phyloP scores from a whole-genome alignment of 1,140 invertebrate genomes.

The Drosophila ambigua region DNA sequence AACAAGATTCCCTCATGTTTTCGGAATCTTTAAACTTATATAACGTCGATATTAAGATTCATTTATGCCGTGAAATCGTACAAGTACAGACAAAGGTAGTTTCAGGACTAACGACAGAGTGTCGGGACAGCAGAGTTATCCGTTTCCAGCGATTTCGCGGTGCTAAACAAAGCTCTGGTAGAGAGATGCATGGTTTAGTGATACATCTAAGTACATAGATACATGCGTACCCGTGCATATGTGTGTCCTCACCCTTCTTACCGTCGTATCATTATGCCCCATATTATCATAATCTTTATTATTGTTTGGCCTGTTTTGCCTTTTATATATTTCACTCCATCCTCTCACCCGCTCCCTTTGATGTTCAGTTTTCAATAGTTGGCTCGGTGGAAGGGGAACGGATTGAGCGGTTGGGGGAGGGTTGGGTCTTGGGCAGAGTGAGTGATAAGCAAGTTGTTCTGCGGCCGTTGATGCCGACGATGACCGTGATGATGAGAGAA shows the following conservation, averaged over 20 bases:
- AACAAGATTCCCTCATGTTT: no score
- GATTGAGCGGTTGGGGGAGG: not conserved
- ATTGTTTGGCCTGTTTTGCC: conserved; percentile 22
- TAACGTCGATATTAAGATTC: no score
- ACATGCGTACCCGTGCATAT: not conserved
- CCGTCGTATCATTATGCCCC: conserved; percentile 25
- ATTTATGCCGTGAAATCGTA: no score
- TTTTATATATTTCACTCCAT: conserved; percentile 15
- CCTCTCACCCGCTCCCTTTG: conserved; percentile 31
- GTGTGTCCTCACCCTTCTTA: conserved; percentile 6
- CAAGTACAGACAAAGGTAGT: no score
- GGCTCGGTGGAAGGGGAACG: conserved; percentile 7
- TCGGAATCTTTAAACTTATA: no score
- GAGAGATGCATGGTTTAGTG: no score
- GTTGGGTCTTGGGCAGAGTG: conserved; percentile 7
- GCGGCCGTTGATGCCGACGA: conserved; percentile 30
- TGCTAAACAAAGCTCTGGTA: no score
- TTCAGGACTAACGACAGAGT: no score
- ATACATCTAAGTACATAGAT: no score
- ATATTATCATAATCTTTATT: conserved; percentile 46
- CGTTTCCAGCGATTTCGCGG: no score
- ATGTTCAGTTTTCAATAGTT: conserved; percentile 33
- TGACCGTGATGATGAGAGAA: conserved; percentile 54
- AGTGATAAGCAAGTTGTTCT: conserved; percentile 57
- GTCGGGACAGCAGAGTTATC: no score